A percentile compares a stretch with the other conserved stretches of the same genome.
Evolutionary conservation across 2,888 invertebrate genomes (phyloP).

Genomic region (Phengaris alcon): DNA sequence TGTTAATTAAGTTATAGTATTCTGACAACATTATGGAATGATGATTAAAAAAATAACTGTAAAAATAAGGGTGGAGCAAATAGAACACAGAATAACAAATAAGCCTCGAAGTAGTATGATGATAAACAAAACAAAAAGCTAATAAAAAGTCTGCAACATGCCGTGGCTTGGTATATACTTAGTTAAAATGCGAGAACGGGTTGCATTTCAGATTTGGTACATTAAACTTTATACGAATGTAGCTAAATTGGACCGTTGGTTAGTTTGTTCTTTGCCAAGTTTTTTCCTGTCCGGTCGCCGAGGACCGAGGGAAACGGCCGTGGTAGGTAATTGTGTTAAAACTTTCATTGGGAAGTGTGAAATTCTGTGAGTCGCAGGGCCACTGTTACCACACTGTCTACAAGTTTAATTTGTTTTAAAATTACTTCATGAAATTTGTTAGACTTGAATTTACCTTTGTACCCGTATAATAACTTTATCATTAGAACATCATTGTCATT

Average conservation of each 20-base stretch:
- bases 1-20: not conserved
- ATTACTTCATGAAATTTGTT: conserved; percentile 46
- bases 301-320: conserved; percentile 65
- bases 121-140: conserved; percentile 38
- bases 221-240: conserved; percentile 75
- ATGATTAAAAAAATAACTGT: not conserved
- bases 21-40: too few relatives aligned
- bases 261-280: conserved; percentile 76
- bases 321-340: conserved; percentile 76
- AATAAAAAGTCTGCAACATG: conserved; percentile 38
- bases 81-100: conserved; percentile 31
- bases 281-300: conserved; percentile 70
- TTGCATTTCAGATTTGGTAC: conserved; percentile 72
- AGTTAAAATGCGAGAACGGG: conserved; percentile 63
- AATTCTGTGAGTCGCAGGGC: conserved; percentile 64
- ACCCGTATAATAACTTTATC: not conserved
- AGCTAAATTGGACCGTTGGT: conserved; percentile 74
- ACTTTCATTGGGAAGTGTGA: conserved; percentile 76
- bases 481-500: not conserved
- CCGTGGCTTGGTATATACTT: conserved; percentile 42
- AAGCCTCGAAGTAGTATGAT: conserved; percentile 37
- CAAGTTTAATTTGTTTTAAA: conserved; percentile 69
- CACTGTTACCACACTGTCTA: conserved; percentile 58
- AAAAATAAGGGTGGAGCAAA: not conserved
- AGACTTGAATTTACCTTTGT: not conserved